Percentiles rank a stretch among this genome's conserved stretches.
Evolutionary conservation across 2,797 vertebrate genomes (phyloP).

Genomic region (Gymnothorax javanicus): DNA sequence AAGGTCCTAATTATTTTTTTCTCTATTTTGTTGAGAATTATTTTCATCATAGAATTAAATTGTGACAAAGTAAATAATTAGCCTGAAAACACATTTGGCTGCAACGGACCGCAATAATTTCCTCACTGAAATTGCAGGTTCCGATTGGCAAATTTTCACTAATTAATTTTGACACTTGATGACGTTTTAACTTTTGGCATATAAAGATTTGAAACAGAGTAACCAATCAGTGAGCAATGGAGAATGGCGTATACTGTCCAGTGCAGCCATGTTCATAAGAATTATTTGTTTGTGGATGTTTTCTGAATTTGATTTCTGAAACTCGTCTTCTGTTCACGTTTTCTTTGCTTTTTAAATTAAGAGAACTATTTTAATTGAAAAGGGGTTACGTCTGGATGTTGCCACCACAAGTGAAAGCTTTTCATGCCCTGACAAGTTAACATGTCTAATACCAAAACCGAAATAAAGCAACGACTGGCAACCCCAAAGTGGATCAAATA

Average conservation of each 20-base stretch:
- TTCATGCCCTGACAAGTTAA: neutral
- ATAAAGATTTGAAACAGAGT: neutral
- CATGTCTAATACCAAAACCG: neutral
- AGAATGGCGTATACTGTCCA: neutral
- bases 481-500: neutral
- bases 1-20: slow-evolving; percentile 6
- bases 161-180: neutral
- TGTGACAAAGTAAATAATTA: slow-evolving; percentile 4
- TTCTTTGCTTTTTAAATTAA: neutral
- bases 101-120: neutral
- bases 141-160: neutral
- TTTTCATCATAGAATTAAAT: neutral
- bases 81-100: neutral
- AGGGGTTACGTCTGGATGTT: too few relatives aligned
- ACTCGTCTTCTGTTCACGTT: neutral
- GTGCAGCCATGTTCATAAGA: neutral
- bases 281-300: neutral
- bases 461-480: neutral
- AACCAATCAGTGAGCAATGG: neutral
- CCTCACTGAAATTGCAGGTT: neutral
- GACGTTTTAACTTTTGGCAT: neutral
- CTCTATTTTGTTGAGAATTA: neutral
- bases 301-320: neutral
- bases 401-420: too few relatives aligned
- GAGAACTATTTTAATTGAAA: neutral